Evolutionary conservation across 2,113 vertebrate genomes (phyloP).

Genomic region (Xenopus laevis): DNA sequence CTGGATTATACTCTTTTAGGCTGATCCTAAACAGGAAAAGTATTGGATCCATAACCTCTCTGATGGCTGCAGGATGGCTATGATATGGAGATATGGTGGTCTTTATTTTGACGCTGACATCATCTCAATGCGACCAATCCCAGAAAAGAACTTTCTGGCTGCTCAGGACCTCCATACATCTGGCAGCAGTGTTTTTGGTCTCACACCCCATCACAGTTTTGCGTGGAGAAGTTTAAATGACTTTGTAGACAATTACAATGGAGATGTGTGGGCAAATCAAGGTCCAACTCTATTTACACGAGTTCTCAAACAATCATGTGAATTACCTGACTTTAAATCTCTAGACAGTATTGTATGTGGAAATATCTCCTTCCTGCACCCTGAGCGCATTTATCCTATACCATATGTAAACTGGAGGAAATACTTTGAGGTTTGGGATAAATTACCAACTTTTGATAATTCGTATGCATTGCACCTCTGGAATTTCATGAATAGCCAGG

Average conservation of each 20-base stretch:
- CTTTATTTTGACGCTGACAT: slow-evolving; percentile 72
- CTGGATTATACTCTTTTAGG: slow-evolving; percentile 44
- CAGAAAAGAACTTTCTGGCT: slow-evolving; percentile 61
- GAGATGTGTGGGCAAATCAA: slow-evolving; percentile 66
- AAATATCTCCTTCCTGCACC: slow-evolving; percentile 68
- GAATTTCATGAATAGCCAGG: background rate
- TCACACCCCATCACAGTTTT: slow-evolving; percentile 61
- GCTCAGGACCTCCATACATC: slow-evolving; percentile 57
- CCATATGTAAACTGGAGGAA: background rate
- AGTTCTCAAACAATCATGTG: slow-evolving; percentile 61
- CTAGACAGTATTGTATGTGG: slow-evolving; percentile 57
- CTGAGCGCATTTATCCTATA: slow-evolving; percentile 18
- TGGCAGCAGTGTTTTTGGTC: slow-evolving; percentile 69
- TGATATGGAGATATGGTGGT: slow-evolving; percentile 70
- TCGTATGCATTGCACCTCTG: slow-evolving; percentile 7
- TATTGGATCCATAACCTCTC: slow-evolving; percentile 66
- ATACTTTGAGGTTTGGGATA: background rate
- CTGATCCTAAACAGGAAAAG: slow-evolving; percentile 55
- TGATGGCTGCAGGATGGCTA: slow-evolving; percentile 61
- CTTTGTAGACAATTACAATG: slow-evolving; percentile 68
- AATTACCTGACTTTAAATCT: slow-evolving; percentile 53
- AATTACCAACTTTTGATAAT: slow-evolving; percentile 1
- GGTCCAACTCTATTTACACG: slow-evolving; percentile 65
- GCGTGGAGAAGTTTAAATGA: slow-evolving; percentile 71
- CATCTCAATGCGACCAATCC: slow-evolving; percentile 68